phyloP scores from a whole-genome alignment of 2,113 vertebrate species.

The Mastomys coucha region DNA sequence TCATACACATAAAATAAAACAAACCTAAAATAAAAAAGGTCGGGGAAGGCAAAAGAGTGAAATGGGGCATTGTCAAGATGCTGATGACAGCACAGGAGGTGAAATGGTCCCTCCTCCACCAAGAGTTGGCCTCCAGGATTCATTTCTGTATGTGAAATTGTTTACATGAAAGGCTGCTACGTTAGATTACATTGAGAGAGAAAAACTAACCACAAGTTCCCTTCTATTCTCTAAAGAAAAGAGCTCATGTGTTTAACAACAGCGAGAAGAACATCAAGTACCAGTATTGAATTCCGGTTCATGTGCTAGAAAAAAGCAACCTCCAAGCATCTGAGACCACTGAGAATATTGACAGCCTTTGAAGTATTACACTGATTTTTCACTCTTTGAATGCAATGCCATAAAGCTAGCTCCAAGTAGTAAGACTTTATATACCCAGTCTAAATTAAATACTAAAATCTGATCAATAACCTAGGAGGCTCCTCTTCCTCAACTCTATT shows the following conservation, averaged over 20 bases:
- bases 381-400: neutral
- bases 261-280: neutral
- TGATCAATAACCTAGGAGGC: neutral
- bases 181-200: neutral
- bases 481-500: neutral
- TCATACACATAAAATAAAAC: neutral
- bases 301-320: neutral
- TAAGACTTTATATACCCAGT: neutral
- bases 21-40: neutral
- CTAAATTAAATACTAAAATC: slow-evolving; percentile 11
- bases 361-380: neutral
- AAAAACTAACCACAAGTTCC: neutral
- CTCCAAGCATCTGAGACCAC: neutral
- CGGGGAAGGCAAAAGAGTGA: neutral
- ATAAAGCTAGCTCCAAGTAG: slow-evolving; percentile 17
- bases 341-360: slow-evolving; percentile 18
- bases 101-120: neutral
- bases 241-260: neutral
- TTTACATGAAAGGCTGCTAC: neutral
- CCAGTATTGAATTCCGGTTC: slow-evolving; percentile 5
- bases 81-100: neutral
- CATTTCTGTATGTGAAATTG: neutral
- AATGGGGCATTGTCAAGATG: neutral
- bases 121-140: neutral
- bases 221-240: neutral